A percentile compares a stretch with the other conserved stretches of the same genome.
phyloP scores from a whole-genome alignment of 1,140 invertebrate species.

The Argopecten irradians region DNA sequence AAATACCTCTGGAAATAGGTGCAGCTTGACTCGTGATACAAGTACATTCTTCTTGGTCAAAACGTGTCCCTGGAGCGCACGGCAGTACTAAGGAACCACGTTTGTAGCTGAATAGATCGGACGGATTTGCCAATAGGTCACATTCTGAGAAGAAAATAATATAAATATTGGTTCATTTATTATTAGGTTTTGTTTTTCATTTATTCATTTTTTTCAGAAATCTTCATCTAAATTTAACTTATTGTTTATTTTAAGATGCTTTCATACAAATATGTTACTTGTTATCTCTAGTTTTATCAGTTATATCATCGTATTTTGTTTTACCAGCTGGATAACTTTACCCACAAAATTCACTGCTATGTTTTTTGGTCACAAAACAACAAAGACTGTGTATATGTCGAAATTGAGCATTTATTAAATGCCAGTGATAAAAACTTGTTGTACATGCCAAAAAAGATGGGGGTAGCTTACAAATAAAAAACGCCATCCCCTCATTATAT shows the following conservation, averaged over 20 bases:
- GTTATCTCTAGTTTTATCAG: no score
- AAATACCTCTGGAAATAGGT: background rate
- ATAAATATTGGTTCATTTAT: background rate
- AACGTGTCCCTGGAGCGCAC: constrained; percentile 38
- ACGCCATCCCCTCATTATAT: no score
- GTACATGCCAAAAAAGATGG: no score
- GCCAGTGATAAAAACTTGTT: no score
- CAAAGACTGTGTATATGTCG: no score
- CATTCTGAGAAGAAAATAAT: constrained; percentile 28
- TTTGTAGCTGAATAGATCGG: constrained; percentile 8
- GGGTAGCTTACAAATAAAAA: no score
- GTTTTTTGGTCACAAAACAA: no score
- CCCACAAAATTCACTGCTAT: no score
- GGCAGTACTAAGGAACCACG: background rate
- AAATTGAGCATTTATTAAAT: no score
- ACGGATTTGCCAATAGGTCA: background rate
- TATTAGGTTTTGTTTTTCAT: background rate
- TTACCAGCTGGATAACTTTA: no score
- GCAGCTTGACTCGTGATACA: constrained; percentile 31
- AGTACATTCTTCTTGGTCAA: constrained; percentile 26
- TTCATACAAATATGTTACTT: background rate
- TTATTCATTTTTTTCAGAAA: background rate
- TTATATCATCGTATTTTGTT: no score
- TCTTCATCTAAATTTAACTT: background rate
- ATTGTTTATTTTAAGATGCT: background rate